A percentile compares a stretch with the other conserved stretches of the same genome.
phyloP scores from a whole-genome alignment of 2,113 vertebrate genomes.

The Thunnus maccoyii region DNA sequence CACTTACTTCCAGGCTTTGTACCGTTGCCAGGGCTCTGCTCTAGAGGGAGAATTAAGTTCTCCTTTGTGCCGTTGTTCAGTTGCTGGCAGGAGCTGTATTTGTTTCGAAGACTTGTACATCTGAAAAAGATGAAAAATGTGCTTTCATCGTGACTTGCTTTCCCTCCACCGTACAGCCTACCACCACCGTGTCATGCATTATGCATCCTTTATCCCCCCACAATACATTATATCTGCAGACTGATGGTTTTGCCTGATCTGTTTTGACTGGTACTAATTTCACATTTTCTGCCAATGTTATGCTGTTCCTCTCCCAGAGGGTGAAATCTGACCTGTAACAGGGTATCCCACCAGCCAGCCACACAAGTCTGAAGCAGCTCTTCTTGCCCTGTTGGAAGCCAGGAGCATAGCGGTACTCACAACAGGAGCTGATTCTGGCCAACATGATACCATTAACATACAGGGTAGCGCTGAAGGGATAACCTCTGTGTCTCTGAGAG shows the following conservation, averaged over 20 bases:
- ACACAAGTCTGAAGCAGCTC: constrained; percentile 82
- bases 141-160: constrained; percentile 48
- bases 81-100: constrained; percentile 77
- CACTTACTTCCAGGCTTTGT: constrained; percentile 65
- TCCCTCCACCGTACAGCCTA: constrained; percentile 25
- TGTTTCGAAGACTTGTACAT: constrained; percentile 79
- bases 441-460: constrained; percentile 83
- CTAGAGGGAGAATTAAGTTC: constrained; percentile 61
- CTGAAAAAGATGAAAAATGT: constrained; percentile 73
- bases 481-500: constrained; percentile 85
- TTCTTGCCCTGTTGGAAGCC: constrained; percentile 86
- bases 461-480: constrained; percentile 85
- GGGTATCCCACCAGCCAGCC: constrained; percentile 84
- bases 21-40: constrained; percentile 69
- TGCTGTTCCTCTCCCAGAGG: background rate
- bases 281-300: constrained; percentile 29
- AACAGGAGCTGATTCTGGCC: constrained; percentile 86
- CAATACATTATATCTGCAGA: constrained; percentile 22
- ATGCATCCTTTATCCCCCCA: constrained; percentile 15
- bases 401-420: constrained; percentile 86
- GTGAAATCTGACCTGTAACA: constrained; percentile 82
- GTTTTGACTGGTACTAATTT: constrained; percentile 38
- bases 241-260: constrained; percentile 17
- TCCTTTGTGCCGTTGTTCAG: constrained; percentile 74
- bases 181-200: constrained; percentile 44